Conservation (phyloP, 2,888 invertebrate species). For the Hypercompe scribonia region DNA sequence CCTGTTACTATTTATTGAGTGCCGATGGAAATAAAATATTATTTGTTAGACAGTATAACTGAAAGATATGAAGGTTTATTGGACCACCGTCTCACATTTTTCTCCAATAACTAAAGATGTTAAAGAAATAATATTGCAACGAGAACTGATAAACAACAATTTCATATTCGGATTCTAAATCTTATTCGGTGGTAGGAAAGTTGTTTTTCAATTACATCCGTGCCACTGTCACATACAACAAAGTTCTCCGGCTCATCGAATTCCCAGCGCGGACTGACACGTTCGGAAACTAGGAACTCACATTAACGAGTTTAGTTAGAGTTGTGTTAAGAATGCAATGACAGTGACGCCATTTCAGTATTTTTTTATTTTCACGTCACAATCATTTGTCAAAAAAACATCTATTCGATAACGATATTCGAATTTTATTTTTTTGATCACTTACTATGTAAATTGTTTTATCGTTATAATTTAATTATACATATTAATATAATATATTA, state of each 20-base stretch:
- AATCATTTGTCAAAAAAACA: too few species aligned
- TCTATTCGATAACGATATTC: neutral
- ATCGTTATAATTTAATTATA: too few species aligned
- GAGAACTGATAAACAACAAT: slow-evolving; percentile 31
- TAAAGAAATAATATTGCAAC: slow-evolving; percentile 41
- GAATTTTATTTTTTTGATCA: neutral
- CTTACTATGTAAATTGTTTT: neutral
- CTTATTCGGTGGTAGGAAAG: slow-evolving; percentile 34
- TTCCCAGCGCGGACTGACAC: slow-evolving; percentile 47
- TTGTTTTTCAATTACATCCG: slow-evolving; percentile 35
- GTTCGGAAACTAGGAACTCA: slow-evolving; percentile 54
- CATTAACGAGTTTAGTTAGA: slow-evolving; percentile 56
- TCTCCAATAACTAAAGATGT: slow-evolving; percentile 33
- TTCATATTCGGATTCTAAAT: slow-evolving; percentile 26
- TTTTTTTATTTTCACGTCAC: slow-evolving; percentile 16
- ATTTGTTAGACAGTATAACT: neutral
- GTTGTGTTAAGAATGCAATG: slow-evolving; percentile 30
- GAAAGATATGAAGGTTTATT: slow-evolving; percentile 4
- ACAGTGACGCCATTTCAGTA: slow-evolving; percentile 33
- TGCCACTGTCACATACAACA: slow-evolving; percentile 29
- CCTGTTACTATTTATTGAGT: neutral
- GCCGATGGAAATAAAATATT: neutral
- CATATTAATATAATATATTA: too few species aligned
- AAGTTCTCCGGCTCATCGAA: slow-evolving; percentile 50
- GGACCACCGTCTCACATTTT: slow-evolving; percentile 9